Percentiles rank a stretch among this genome's conserved stretches.
Conservation (phyloP, 2,797 vertebrate species). For the Sebastes taczanowskii region DNA sequence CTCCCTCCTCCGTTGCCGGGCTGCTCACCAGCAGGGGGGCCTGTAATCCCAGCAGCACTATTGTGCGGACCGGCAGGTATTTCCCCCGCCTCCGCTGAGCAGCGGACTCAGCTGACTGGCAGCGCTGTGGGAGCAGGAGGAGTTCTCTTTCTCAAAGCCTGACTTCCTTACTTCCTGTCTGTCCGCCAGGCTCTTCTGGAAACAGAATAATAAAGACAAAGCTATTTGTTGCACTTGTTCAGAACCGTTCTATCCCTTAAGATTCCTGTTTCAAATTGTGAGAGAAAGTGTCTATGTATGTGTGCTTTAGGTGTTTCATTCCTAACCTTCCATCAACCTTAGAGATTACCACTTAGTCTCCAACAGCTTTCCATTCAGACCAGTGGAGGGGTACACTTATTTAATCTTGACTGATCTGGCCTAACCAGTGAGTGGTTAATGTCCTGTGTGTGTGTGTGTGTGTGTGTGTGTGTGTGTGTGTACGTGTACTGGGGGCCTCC, state of each 20-base stretch:
- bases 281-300: not conserved
- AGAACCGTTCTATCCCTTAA: not conserved
- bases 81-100: conserved; percentile 82
- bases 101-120: conserved; percentile 80
- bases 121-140: conserved; percentile 73
- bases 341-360: conserved; percentile 74
- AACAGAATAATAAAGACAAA: conserved; percentile 28
- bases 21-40: conserved; percentile 86
- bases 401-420: conserved; percentile 78
- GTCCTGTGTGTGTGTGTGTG: conserved; percentile 16
- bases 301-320: conserved; percentile 26
- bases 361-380: conserved; percentile 69
- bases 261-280: conserved; percentile 14
- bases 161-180: conserved; percentile 59
- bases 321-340: conserved; percentile 35
- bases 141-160: conserved; percentile 41
- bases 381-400: conserved; percentile 60
- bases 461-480: not conserved
- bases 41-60: conserved; percentile 84
- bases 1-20: conserved; percentile 66
- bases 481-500: conserved; percentile 3
- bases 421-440: conserved; percentile 65
- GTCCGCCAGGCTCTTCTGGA: conserved; percentile 19
- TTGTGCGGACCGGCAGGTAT: conserved; percentile 88
- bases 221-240: conserved; percentile 4